Conservation (phyloP, 2,113 vertebrate species). For the Aramus guarauna region DNA sequence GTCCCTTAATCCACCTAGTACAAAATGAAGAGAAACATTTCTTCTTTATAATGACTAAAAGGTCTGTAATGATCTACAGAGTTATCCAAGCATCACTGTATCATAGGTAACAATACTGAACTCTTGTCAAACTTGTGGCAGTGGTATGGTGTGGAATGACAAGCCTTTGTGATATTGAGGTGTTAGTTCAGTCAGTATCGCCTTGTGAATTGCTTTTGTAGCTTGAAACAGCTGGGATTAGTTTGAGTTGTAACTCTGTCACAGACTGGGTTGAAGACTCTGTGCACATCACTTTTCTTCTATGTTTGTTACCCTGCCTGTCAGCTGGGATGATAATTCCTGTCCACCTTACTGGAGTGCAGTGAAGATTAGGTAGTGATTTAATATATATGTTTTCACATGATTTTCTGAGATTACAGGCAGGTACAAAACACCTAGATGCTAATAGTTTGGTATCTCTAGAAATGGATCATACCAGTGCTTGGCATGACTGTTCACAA, state of each 20-base stretch:
- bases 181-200: not conserved
- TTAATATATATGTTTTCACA: not conserved
- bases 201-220: not conserved
- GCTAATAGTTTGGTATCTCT: not conserved
- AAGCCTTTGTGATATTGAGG: not conserved
- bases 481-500: accelerated
- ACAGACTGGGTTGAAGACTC: not conserved
- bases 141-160: not conserved
- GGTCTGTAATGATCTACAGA: not conserved
- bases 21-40: not conserved
- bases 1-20: not conserved
- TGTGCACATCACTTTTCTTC: not conserved
- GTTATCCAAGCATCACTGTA: not conserved
- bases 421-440: not conserved
- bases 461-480: not conserved
- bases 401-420: not conserved
- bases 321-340: not conserved
- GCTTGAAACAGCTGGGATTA: not conserved
- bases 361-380: not conserved
- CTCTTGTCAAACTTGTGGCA: not conserved
- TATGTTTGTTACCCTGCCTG: not conserved
- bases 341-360: not conserved
- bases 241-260: not conserved
- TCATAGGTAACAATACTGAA: not conserved
- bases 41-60: not conserved